Base-by-base conservation (phyloP, 2,113 vertebrate genomes). In the Solenodon paradoxus region DNA sequence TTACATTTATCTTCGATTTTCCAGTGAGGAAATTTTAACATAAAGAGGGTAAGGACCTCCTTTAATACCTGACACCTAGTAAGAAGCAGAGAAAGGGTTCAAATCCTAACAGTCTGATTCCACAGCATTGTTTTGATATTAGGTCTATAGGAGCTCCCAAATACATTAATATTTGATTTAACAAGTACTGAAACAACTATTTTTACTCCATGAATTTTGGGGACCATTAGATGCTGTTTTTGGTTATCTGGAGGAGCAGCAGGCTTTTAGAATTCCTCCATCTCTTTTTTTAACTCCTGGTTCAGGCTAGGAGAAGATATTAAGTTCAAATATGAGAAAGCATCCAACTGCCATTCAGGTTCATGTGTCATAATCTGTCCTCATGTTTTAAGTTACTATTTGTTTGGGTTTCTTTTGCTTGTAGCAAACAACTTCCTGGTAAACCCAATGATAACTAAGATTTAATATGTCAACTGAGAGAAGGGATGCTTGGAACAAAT, bases 401-500 rank as follows among this genome's bases (percentile, higher is more conserved):
- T 87, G 11, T 78, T 84, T 9, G 0, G 26, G 75, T 82, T 90
- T 77, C 35, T 88, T 93, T 87, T 77, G 66, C 16, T 94, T 64
- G 12, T 64, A 78, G 35, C 45, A 57, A 66, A 88, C 5, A 77
- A 26, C 22, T 59, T 55, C 32, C 61, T 88, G 55, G 45, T 83
- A 49, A 30, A 38, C 7, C 30, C 30, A 77, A 38, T 72, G 35
- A 94, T 40, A 45, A 55, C 30, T 82, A 82, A 94, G 45, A 82
- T 20, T 26, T 32, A 64, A 53, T 71, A 64, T 64, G 12, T 9
- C 47, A 96, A 66, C 13, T 49, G 49, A 66, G 28, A 82, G 55
- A 92, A 59, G 47, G 22, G 69, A 88, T 35, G 19, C 64, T 96
- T 94, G 55, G 28, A 84, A 72, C 40, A 88, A 88, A 66, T 94